Percentiles rank a stretch among this genome's conserved stretches.
phyloP scores from a whole-genome alignment of 2,797 vertebrate genomes.

The Eptatretus atami region DNA sequence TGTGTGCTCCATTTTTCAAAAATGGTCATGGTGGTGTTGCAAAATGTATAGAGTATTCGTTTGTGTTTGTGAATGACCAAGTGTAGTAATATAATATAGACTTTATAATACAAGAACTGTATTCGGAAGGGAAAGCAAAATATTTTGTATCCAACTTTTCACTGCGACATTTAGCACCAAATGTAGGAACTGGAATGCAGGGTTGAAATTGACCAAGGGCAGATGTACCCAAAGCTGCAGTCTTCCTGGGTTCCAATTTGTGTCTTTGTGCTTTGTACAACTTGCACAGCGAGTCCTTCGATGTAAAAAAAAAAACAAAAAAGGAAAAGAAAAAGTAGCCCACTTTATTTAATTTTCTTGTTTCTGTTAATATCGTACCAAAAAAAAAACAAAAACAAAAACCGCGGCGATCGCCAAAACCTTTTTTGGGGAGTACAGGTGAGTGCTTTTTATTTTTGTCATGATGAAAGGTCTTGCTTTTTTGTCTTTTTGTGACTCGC shows the following conservation, averaged over 20 bases:
- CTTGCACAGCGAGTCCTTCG: background rate
- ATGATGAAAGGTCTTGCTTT: no score
- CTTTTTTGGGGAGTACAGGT: no score
- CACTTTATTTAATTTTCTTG: background rate
- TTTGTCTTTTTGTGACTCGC: no score
- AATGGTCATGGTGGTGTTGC: no score
- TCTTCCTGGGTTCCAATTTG: background rate
- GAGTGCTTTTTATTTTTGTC: no score
- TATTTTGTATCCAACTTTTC: background rate
- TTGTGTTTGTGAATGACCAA: no score
- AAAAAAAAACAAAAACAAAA: slow-evolving; percentile 5
- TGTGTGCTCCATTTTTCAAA: no score
- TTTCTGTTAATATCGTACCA: slow-evolving; percentile 1
- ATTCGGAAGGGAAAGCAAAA: background rate
- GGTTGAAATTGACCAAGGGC: background rate
- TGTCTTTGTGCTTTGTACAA: background rate
- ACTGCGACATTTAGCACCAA: slow-evolving; percentile 4
- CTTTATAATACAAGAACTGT: background rate
- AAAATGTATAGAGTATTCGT: no score
- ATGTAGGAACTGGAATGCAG: background rate
- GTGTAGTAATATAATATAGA: no score
- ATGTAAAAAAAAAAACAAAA: background rate
- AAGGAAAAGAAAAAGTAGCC: no score
- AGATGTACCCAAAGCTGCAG: background rate
- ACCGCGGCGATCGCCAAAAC: background rate